Base-by-base conservation (phyloP, 2,797 vertebrate species). In the Ambastaia sidthimunki region DNA sequence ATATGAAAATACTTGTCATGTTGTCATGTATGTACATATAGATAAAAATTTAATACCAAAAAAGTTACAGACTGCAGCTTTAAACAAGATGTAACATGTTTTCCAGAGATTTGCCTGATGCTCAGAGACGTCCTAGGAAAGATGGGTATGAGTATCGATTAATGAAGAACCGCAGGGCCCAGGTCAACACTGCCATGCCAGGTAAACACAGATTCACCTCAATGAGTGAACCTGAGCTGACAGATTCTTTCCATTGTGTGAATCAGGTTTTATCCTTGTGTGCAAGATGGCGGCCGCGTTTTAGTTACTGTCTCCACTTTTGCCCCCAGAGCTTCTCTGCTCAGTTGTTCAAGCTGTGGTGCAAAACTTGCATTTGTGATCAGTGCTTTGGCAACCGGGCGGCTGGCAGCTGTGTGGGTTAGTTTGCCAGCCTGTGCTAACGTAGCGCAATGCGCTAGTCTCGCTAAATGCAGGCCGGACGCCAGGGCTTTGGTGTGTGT, bases 81-180 rank as follows among this genome's bases (percentile, higher is more conserved):
- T 44, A 44, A 44, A 44, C 2, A 44, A 44, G 10, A 44, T 5
- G 15, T 15, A 62, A 16, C 4, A 3, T 9, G 18, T 66, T 59
- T 19, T 79, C 31, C 88, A 99, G 97, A 89, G 97, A 98, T 57
- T 81, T 94, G 9, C 89, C 90, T 47, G 97, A 98, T 41, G 87
- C 92, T 71, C 95, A 93, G 66, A 94, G 95, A 85, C 94, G 95
- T 87, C 89, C 89, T 73, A 92, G 95, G 85, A 99, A 97, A 91
- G 97, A 99, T 81, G 95, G 95, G 85, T 96, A 90, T 54, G 98
- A 99, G 81, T 98, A 95, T 90, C 95, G 96, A 86, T 93, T 97
- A 90, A 94, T 96, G 92, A 94, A 96, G 87, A 96, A 91, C 88
- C 95, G 96, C 74, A 95, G 96, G 89, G 96, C 93, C 1, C 95